A percentile compares a stretch with the other conserved stretches of the same genome.
phyloP scores from a whole-genome alignment of 2,797 vertebrate genomes.

The Notamacropus eugenii region DNA sequence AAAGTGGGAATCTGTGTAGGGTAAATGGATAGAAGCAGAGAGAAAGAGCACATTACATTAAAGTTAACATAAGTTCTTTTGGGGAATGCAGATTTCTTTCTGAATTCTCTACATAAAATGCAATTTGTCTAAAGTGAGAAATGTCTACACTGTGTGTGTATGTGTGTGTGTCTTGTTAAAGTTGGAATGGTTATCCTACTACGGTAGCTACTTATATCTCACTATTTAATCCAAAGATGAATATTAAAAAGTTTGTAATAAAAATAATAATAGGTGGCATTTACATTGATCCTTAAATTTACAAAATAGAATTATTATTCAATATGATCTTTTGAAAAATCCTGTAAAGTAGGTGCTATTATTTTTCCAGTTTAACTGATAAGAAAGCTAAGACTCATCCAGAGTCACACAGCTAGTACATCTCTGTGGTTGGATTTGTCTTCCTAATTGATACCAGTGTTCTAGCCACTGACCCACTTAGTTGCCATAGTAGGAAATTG shows the following conservation, averaged over 20 bases:
- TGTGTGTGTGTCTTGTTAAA: neutral
- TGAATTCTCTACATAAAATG: neutral
- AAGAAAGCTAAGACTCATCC: neutral
- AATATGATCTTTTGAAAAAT: neutral
- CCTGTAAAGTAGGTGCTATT: neutral
- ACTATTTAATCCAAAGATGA: neutral
- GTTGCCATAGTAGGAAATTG: neutral
- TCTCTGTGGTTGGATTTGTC: neutral
- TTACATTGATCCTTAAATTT: too few relatives aligned
- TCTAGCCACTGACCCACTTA: neutral
- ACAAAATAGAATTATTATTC: neutral
- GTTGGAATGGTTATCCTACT: neutral
- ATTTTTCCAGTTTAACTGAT: neutral
- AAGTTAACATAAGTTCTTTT: too few relatives aligned
- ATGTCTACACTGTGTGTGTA: neutral
- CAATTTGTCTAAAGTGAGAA: neutral
- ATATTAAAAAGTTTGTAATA: neutral
- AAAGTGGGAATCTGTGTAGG: too few relatives aligned
- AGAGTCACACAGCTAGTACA: neutral
- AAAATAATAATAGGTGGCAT: neutral
- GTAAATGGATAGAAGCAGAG: too few relatives aligned
- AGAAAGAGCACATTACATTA: too few relatives aligned
- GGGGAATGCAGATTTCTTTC: neutral
- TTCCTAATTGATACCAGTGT: neutral
- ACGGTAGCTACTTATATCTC: neutral